phyloP scores from a whole-genome alignment of 2,797 vertebrate genomes.

The Apogon hyalosoma region DNA sequence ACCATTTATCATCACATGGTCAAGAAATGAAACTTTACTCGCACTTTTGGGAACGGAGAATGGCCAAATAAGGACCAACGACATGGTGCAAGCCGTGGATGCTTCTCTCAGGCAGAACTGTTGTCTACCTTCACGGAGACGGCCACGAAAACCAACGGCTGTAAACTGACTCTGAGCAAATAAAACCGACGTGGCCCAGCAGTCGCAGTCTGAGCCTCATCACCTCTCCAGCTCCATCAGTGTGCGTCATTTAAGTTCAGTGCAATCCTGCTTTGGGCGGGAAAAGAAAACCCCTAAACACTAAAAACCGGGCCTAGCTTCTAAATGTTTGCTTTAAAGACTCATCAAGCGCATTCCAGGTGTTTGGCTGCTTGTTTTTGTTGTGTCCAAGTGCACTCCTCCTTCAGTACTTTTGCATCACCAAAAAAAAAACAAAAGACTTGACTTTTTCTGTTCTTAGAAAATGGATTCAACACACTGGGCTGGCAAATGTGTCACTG shows the following conservation, averaged over 20 bases:
- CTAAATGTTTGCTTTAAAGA: constrained; percentile 75
- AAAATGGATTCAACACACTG: constrained; percentile 36
- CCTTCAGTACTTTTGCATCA: constrained; percentile 48
- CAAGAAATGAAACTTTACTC: constrained; percentile 43
- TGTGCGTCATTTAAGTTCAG: constrained; percentile 60
- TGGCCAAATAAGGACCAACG: constrained; percentile 44
- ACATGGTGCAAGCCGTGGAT: constrained; percentile 47
- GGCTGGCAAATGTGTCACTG: constrained; percentile 50
- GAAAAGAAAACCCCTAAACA: constrained; percentile 7
- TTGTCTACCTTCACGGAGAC: constrained; percentile 41
- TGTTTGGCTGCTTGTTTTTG: constrained; percentile 69
- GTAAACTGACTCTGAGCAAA: constrained; percentile 56
- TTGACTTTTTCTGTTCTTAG: constrained; percentile 23
- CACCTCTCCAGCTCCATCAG: constrained; percentile 53
- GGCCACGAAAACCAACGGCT: constrained; percentile 52
- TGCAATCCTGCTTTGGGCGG: constrained; percentile 62
- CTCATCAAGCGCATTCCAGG: constrained; percentile 68
- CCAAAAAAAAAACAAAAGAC: constrained; percentile 37
- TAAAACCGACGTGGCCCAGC: constrained; percentile 29
- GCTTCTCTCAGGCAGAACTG: constrained; percentile 77
- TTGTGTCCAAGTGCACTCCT: constrained; percentile 59
- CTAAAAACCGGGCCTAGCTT: constrained; percentile 38
- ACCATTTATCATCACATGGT: constrained; percentile 29
- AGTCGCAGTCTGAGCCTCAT: constrained; percentile 49
- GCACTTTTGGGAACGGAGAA: constrained; percentile 55